Base-by-base conservation (phyloP, 2,797 vertebrate genomes). In the Echiichthys vipera region DNA sequence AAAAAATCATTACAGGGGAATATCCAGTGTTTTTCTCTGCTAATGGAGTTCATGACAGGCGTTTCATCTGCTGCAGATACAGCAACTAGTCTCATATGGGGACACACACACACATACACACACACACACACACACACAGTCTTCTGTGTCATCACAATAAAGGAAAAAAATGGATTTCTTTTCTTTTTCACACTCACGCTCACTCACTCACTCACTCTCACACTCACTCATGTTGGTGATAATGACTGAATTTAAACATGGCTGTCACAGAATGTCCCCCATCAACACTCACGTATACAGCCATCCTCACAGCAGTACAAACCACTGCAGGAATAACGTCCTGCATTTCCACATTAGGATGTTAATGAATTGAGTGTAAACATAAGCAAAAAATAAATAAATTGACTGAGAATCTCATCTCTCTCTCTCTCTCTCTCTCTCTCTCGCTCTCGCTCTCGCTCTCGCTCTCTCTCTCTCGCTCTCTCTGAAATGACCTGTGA, bases 1-100 rank as follows among this genome's bases (percentile, higher is more conserved):
- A 37, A 65, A 37, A 65, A 70, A 39, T 81, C 34, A 71, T 82
- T 83, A 70, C 56, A 43, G 39, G 34, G 27, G 30, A 73, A 58
- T 36, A 79, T 39, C 18, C 43, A n/a, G 45, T 7, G 5, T 67
- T 73, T 72, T 43, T 71, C 53, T 64, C 32, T 8, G 47, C 56
- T 47, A 61, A 74, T 9, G 53, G 54, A 55, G n/a, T 77, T 78
- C 57, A 39, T 54, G 71, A 71, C 70, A 64, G 30, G 7, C 24
- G 29, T 46, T 57, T 58, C 29, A 54, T 69, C 55, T 50, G 24
- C 17, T 2, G 36, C n/a, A 17, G 30, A 39, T 53, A 56, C n/a
- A 45, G 37, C 53, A 45, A 29, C 37, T 12, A 22, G 17, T 27
- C 14, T 15, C 32, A 24, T 15, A 27, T 1, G 6, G 4, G 50